Base-by-base conservation (phyloP, 1,140 invertebrate genomes). In the Sitophilus oryzae region DNA sequence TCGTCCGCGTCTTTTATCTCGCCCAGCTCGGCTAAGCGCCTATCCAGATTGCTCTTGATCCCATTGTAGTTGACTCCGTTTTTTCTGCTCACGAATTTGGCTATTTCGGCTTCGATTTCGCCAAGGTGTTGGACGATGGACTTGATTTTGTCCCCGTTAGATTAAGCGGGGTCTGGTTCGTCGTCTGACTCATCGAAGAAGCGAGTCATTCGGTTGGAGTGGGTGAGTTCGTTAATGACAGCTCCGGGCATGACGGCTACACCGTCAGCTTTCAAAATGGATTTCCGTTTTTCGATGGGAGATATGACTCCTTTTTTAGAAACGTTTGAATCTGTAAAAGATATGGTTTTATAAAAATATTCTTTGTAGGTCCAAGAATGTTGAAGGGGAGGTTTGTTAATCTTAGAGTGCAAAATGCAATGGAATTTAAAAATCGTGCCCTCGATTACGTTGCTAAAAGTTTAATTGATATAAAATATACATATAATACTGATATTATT, bases 191-290 rank as follows among this genome's bases (percentile, higher is more conserved):
- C n/a, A 14, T 15, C 11, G 25, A 35, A 36, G 23, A 45, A 22
- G 9, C 14, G 35, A 4, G 48, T 41, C 22, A 49, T 51, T 44
- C 22, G 46, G 35, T 23, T 60, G 15, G 56, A 23, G 38, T 56
- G 59, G 6, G 49, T 15, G 16, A 60, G 19, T 51, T 61, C 50
- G 9, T 58, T 56, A 30, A 64, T 35, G 6, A 63, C 44, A n/a
- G 52, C 60, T n/a, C 62, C 60, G 0, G 64, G 64, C 49, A 66
- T 43, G 4, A 66, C 65, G 9, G 62, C 52, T 10, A 66, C 59
- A 3, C 65, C 65, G 2, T n/a, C n/a, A n/a, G 59, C 43, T 58
- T 65, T 66, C 44, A 63, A 43, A 2, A 60, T 59, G 11, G 62
- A 64, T 45, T 56, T 59, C 23, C 62, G 48, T 44, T 64, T 64